Percentiles rank a stretch among this genome's conserved stretches.
Evolutionary conservation across 1,140 invertebrate genomes (phyloP).

Genomic region (Drosophila orosa): DNA sequence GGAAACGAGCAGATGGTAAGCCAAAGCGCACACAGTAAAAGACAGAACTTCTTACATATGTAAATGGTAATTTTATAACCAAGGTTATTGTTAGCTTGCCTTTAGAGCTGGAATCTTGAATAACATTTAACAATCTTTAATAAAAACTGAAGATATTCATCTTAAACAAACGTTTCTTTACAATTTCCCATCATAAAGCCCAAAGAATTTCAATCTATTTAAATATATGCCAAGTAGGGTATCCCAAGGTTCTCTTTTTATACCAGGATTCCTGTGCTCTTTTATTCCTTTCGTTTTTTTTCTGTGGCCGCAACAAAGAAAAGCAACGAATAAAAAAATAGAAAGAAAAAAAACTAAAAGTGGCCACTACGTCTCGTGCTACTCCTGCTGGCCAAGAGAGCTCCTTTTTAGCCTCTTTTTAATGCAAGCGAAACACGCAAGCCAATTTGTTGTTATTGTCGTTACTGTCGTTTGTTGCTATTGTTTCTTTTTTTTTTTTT

Average conservation of each 20-base stretch:
- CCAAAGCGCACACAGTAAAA: neutral
- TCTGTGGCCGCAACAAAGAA: slow-evolving; percentile 37
- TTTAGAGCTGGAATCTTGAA: no score
- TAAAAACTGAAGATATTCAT: neutral
- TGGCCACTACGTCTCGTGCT: slow-evolving; percentile 40
- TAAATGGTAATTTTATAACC: no score
- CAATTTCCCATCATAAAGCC: neutral
- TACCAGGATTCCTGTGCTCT: neutral
- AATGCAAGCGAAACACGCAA: slow-evolving; percentile 72
- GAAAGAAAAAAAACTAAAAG: slow-evolving; percentile 60
- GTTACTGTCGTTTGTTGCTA: slow-evolving; percentile 31
- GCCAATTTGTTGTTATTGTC: slow-evolving; percentile 65
- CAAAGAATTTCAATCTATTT: slow-evolving; percentile 1
- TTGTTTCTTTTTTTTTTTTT: no score
- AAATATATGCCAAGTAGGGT: slow-evolving; percentile 5
- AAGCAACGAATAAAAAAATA: slow-evolving; percentile 8
- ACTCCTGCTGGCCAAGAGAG: slow-evolving; percentile 34
- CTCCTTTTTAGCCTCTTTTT: slow-evolving; percentile 46
- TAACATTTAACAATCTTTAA: no score
- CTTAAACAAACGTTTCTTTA: neutral
- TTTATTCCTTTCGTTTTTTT: neutral
- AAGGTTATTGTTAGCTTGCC: neutral
- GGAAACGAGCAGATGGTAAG: neutral
- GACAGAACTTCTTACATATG: neutral
- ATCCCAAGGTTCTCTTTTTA: neutral